A percentile compares a stretch with the other conserved stretches of the same genome.
These are phyloP conservation scores for Spisula solida DNA, from an alignment of 2,888 invertebrate species.

Conservation along the genomic window DNA sequence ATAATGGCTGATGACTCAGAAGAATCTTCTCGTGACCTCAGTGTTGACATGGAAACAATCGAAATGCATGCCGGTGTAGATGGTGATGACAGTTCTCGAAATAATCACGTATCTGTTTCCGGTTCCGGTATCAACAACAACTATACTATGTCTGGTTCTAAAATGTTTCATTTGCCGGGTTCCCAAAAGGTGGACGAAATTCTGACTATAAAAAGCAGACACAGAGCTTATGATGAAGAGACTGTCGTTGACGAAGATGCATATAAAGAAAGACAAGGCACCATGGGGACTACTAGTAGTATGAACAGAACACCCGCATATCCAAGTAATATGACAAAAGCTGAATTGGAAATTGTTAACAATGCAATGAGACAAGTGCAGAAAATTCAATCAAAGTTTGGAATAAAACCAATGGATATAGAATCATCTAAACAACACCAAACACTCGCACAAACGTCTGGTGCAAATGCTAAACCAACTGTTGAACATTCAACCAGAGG, in stretches of 20 bases:
- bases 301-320: not conserved
- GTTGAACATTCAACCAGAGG: not conserved
- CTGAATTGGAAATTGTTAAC: constrained; percentile 32
- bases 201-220: constrained; percentile 17
- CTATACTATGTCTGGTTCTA: not conserved
- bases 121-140: not conserved
- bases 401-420: constrained; percentile 21
- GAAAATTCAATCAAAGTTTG: constrained; percentile 51
- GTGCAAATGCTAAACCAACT: not conserved
- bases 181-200: not conserved
- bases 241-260: constrained; percentile 40
- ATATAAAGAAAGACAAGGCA: not conserved
- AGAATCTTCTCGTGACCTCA: constrained; percentile 4
- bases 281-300: not conserved
- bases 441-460: not conserved
- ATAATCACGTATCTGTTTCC: not conserved
- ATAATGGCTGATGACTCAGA: not conserved
- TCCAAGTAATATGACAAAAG: not conserved
- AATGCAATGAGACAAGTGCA: constrained; percentile 51
- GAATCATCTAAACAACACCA: not conserved
- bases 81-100: not conserved
- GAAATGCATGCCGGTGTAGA: not conserved
- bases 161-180: not conserved
- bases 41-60: not conserved
- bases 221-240: constrained; percentile 39